Evolutionary conservation across 2,113 vertebrate genomes (phyloP).

Genomic region (Poecile atricapillus): DNA sequence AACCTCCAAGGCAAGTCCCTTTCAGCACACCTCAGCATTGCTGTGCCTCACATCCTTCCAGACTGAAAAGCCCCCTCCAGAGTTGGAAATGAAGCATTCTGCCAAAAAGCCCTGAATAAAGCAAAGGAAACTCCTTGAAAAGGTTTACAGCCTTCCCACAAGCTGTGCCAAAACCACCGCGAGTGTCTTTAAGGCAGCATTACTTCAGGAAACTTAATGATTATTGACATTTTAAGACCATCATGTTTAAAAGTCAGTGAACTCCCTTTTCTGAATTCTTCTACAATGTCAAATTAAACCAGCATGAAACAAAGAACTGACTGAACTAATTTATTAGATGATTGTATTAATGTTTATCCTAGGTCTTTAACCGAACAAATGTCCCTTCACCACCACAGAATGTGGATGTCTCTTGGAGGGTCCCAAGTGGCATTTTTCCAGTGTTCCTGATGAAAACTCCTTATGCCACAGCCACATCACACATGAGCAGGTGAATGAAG

Average conservation of each 20-base stretch:
- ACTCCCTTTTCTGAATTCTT: background rate
- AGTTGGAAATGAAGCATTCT: background rate
- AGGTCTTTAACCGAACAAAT: background rate
- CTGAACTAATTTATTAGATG: background rate
- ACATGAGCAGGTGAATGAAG: background rate
- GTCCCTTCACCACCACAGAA: background rate
- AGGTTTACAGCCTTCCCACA: slow-evolving; percentile 39
- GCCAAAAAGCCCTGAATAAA: slow-evolving; percentile 25
- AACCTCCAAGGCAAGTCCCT: background rate
- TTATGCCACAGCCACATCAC: background rate
- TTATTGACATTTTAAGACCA: background rate
- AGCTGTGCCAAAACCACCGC: slow-evolving; percentile 18
- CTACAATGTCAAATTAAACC: background rate
- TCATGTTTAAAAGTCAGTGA: background rate
- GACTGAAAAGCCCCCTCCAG: background rate
- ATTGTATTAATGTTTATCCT: background rate
- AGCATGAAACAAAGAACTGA: background rate
- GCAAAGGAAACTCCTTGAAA: slow-evolving; percentile 17
- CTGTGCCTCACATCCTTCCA: background rate
- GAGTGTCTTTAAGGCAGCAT: background rate
- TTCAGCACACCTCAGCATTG: background rate
- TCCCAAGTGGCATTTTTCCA: background rate
- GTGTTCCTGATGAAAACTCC: background rate
- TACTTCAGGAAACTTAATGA: background rate
- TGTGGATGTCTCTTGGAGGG: accelerated